A percentile compares a stretch with the other conserved stretches of the same genome.
phyloP scores from a whole-genome alignment of 1,140 invertebrate species.

The Diuraphis noxia region DNA sequence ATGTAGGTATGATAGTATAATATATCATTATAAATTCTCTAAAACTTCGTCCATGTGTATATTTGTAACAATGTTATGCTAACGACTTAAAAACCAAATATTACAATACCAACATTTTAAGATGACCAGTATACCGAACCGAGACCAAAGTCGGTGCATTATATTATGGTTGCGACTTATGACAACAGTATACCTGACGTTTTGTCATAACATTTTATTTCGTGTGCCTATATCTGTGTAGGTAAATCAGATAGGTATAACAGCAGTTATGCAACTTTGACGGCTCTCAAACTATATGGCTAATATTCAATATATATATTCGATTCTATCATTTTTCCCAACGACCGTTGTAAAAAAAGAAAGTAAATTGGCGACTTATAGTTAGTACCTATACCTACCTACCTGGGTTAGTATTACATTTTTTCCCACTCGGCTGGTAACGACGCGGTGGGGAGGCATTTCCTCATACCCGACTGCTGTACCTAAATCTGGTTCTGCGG shows the following conservation, averaged over 20 bases:
- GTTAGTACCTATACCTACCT: neutral
- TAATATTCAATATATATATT: neutral
- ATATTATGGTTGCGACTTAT: neutral
- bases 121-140: neutral
- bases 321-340: neutral
- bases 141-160: neutral
- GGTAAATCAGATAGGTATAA: neutral
- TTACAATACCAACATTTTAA: too few relatives aligned
- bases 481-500: neutral
- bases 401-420: neutral
- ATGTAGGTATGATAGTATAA: too few relatives aligned
- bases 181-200: neutral
- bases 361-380: neutral
- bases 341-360: constrained; percentile 7
- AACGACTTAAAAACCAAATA: neutral
- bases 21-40: neutral
- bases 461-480: neutral
- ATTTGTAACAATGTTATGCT: neutral
- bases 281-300: neutral
- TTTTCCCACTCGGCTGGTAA: neutral
- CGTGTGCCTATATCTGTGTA: too few relatives aligned
- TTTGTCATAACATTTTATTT: neutral
- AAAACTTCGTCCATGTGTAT: neutral
- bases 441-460: neutral
- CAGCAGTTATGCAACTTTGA: neutral